These are phyloP conservation scores for Hypotaenidia philippensis DNA, from an alignment of 2,797 vertebrate genomes.

Conservation along the genomic window DNA sequence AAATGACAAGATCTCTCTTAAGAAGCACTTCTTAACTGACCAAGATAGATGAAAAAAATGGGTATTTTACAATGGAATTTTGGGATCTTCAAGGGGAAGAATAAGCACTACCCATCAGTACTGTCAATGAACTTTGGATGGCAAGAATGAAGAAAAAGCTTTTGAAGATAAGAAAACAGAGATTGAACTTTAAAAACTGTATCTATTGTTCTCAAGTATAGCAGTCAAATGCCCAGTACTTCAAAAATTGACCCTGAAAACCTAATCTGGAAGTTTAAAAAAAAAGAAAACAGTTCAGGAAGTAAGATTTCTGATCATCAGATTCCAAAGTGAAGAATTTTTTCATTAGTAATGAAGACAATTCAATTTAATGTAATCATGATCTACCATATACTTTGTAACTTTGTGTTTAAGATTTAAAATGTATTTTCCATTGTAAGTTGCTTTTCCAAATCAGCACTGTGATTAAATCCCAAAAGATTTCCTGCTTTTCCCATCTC, in stretches of 20 bases:
- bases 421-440: slow-evolving; percentile 77
- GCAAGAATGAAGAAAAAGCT: neutral
- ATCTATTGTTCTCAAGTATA: neutral
- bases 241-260: neutral
- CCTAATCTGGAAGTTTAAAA: neutral
- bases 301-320: neutral
- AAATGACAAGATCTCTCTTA: neutral
- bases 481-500: slow-evolving; percentile 80
- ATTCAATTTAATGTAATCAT: neutral
- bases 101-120: neutral
- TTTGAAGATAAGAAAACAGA: neutral
- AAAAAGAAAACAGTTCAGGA: neutral
- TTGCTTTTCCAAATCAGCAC: slow-evolving; percentile 76
- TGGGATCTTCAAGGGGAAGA: neutral
- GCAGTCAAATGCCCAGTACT: neutral
- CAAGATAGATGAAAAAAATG: rapidly evolving
- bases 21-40: neutral
- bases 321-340: neutral
- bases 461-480: slow-evolving; percentile 76
- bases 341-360: neutral
- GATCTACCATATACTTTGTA: neutral
- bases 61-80: neutral
- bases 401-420: slow-evolving; percentile 42
- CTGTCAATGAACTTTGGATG: neutral
- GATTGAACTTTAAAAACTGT: neutral